Base-by-base conservation (phyloP, 2,888 invertebrate species). In the Morpho achilles region DNA sequence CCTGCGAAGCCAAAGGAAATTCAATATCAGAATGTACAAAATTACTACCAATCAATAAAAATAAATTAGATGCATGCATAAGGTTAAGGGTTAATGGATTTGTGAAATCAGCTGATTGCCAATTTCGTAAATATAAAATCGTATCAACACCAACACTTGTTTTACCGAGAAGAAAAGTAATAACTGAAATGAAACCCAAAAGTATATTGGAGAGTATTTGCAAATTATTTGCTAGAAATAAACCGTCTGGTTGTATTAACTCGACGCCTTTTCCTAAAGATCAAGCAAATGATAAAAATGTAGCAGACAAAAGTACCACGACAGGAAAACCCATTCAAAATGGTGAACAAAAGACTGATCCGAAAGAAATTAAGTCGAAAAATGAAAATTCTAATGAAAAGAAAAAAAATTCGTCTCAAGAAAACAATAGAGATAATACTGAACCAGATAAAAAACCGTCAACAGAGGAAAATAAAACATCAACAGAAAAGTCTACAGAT, bases 171-270 rank as follows among this genome's bases (percentile, higher is more conserved):
- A 63, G 48, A 43, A 56, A 55, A 50, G 46, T 53, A 51, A 44
- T 67, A 7, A 52, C 40, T n/a, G 53, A 56, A 45, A n/a, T 10
- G 39, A 9, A 52, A 7, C 62, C 67, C 22, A 58, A 65, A 58
- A 48, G 56, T 7, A 47, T 65, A 9, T 60, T 70, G 8, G 59
- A 63, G 53, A 60, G 9, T n/a, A 60, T 70, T 40, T 70, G 70
- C 53, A 32, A 8, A 9, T 49, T 59, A 10, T 66, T 61, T 40
- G 44, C 50, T 3, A 61, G 45, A 49, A 53, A 55, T 5, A 59
- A 61, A 51, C 69, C 69, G 10, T 40, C 32, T 7, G 64, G 63
- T 9, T 69, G 69, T 22, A 42, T 59, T 9, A 51, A 47, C 0
- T 61, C 68, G 5, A 54, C 56, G 16, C 58, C 62, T 32, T 10